Base-by-base conservation (phyloP, 1,140 invertebrate species). In the Papilio machaon region DNA sequence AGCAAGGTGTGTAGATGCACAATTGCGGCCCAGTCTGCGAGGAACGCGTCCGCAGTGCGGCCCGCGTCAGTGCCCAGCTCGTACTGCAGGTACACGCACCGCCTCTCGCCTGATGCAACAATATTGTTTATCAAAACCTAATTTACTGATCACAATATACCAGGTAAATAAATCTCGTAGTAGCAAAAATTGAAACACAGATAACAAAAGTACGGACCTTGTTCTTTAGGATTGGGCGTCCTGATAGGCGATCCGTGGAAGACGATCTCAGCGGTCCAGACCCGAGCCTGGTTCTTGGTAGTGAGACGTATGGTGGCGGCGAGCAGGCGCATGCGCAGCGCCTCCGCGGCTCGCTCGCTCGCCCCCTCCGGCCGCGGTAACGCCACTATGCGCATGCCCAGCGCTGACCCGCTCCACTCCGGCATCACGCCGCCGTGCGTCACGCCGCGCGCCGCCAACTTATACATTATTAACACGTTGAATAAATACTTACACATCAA, bases 1-100 rank as follows among this genome's bases (percentile, higher is more conserved):
- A 99, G 97, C 8, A 98, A 95, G 1, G 96, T 96, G 89, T 99
- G 99, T 0, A 99, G 95, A 89, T 98, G 97, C 30, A 98, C 97
- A 84, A 99, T 98, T 85, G 98, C 97, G 2, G 96, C 96, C 98
- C 98, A 99, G 89, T 99, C 98, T 70, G 97, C 97, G 8, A 99
- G 94, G 64, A 99, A 95, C 0, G 97, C 96, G 84, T 98, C 97
- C 0, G 99, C 98, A 19, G 97, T 98, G 83, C 97, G 96, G 43
- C 95, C 96, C 47, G 97, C 97, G 79, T 97, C 96, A 19, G 96
- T 96, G 49, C 96, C 96, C 95, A 98, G 97, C 85, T 99, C 98
- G 91, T 98, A 99, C 83, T 97, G 97, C 81, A 98, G 97, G 91
- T 98, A 98, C 30, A 99, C 97, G 54, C 98, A 97, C 81, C 98